Base-by-base conservation (phyloP, 1,140 invertebrate genomes). In the Vanessa atalanta region DNA sequence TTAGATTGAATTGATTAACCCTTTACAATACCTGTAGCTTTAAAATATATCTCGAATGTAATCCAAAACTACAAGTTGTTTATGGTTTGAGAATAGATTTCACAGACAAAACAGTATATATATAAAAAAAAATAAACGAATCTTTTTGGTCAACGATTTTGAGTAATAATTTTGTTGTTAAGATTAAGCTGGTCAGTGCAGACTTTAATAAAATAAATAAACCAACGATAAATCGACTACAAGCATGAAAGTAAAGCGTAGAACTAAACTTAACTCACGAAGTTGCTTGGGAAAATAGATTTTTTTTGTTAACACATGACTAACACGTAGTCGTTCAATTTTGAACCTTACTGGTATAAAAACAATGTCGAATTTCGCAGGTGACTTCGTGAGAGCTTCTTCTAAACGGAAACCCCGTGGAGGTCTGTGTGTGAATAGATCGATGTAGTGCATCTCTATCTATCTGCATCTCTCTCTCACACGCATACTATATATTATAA, bases 381-480 rank as follows among this genome's bases (percentile, higher is more conserved):
- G 91, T 91, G 89, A 93, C 89, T 91, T 89, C 89, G 89, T 91
- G 89, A 93, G 85, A 81, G 85, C 86, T 47, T 83, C 88, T 74
- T 86, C 86, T 82, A 88, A 85, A 85, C 79, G 88, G 85, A 90
- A 85, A 83, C 81, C 81, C 37, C 75, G 67, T 70, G 71, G 86
- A 92, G 90, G 90, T 92, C 87, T 90, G 90, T 92, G 87, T 87
- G 87, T 90, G 87, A 88, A 85, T 88, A 83, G 88, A 90, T 90
- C 85, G 86, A 91, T 91, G 88, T 91, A 90, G 89, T 88, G 85
- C 87, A 89, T 86, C 87, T 91, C 83, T 88, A 60, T 91, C 83
- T 85, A 77, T 90, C 81, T 89, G 83, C 85, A 87, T 90, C 88
- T 90, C 81, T 91, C 85, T 91, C 86, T 87, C 88, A 85, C 87